Evolutionary conservation across 2,113 vertebrate species (phyloP).

Genomic region (Nesoenas mayeri): DNA sequence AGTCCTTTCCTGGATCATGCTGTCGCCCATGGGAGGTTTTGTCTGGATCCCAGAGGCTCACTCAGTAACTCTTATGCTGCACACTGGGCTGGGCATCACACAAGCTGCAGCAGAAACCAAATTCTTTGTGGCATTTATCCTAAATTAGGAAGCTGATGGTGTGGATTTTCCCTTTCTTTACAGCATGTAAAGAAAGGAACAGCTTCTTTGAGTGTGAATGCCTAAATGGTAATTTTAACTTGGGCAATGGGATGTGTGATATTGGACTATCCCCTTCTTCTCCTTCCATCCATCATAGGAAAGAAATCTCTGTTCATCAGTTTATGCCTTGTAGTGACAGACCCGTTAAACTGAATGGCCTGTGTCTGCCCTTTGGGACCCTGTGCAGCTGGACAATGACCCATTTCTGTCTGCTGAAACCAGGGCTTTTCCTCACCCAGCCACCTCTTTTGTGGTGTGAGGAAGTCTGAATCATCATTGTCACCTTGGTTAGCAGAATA

Average conservation of each 20-base stretch:
- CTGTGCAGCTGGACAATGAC: not conserved
- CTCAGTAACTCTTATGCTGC: not conserved
- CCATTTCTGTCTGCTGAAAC: not conserved
- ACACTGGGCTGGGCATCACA: not conserved
- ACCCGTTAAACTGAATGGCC: not conserved
- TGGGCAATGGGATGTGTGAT: fast-evolving
- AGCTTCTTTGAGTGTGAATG: not conserved
- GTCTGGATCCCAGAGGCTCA: not conserved
- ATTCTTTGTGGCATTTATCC: not conserved
- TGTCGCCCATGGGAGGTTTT: not conserved
- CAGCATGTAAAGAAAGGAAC: not conserved
- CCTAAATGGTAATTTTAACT: not conserved
- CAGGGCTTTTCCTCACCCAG: not conserved
- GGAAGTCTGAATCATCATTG: not conserved
- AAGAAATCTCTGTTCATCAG: not conserved
- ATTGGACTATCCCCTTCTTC: not conserved
- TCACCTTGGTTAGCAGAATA: not conserved
- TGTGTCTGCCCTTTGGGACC: not conserved
- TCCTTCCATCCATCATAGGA: not conserved
- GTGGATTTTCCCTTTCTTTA: not conserved
- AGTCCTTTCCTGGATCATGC: not conserved
- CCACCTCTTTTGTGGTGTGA: not conserved
- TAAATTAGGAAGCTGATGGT: not conserved
- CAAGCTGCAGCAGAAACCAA: not conserved
- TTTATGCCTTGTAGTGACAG: not conserved